Evolutionary conservation across 2,888 invertebrate species (phyloP), one percentile per base, ranked within the genome.

Genomic region (Tipula vernalis): DNA sequence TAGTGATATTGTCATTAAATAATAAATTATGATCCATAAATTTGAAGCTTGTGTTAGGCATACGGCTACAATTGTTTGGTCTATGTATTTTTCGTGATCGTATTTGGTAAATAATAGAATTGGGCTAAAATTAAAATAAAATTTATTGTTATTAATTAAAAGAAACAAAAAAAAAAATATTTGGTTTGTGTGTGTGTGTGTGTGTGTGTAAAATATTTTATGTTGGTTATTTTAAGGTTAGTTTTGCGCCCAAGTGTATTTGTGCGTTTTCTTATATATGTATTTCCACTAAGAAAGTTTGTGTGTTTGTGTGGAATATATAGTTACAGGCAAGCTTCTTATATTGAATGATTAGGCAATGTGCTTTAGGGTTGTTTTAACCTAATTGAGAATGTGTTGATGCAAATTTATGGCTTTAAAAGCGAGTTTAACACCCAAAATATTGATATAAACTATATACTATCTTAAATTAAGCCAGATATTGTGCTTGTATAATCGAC

Each of bases 1-100:
- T 88, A 96, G 92, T 87, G 95, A 93, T 89, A 96, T 96, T 90
- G 95, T 94, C 92, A 95, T 93, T 90, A 97, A 93, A 93, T 96
- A 96, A 93, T 96, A 97, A 88, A 95, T 93, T 88, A 95, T 94
- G 87, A 96, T 95, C 95, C 96, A 96, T 90, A 94, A 92, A 88
- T 94, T 94, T 91, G 95, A 94, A 86, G 96, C 96, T 91, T 95
- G 94, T 51, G 96, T 97, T 89, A 96, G 93, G 91, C 98, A 98
- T 88, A 95, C 95, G 88, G 95, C 93, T 89, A 95, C 94, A 88
- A 93, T 91, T 87, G 94, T 93, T 88, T 95, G 95, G 92, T 96
- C 96, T 90, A 93, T 92, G 91, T 95, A 95, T 88, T 94, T 93
- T 88, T 94, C 93, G 87, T 93, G 93, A 90, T 94, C 94, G 91